A percentile compares a stretch with the other conserved stretches of the same genome.
phyloP scores from a whole-genome alignment of 2,888 invertebrate species.

The Tholera decimalis region DNA sequence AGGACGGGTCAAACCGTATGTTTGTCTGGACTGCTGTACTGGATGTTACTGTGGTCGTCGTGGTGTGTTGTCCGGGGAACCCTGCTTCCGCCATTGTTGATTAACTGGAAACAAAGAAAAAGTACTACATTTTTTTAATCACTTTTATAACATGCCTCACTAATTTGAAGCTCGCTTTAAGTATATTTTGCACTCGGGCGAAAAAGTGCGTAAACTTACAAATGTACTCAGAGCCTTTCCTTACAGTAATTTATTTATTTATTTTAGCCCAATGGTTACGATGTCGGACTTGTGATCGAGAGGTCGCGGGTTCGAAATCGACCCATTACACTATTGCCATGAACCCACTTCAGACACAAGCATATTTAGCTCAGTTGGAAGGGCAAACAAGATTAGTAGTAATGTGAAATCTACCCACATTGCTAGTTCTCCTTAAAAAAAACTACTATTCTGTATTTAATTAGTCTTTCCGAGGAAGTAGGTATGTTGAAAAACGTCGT shows the following conservation, averaged over 20 bases:
- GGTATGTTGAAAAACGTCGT: too few relatives aligned
- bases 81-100: slow-evolving; percentile 91
- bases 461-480: too few relatives aligned
- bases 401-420: too few relatives aligned
- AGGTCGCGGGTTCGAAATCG: too few relatives aligned
- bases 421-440: too few relatives aligned
- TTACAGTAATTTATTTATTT: neutral
- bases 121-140: neutral
- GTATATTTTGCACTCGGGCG: neutral
- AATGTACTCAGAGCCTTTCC: neutral
- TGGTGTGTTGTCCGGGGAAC: slow-evolving; percentile 95
- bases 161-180: neutral
- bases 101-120: slow-evolving; percentile 49
- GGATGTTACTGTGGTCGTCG: slow-evolving; percentile 93
- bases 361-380: too few relatives aligned
- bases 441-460: too few relatives aligned
- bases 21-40: slow-evolving; percentile 94
- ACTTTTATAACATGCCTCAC: neutral
- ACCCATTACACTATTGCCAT: too few relatives aligned
- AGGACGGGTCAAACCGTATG: slow-evolving; percentile 94
- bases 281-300: too few relatives aligned
- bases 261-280: too few relatives aligned
- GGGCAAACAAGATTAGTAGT: too few relatives aligned
- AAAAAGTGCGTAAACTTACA: neutral
- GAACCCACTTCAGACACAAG: too few relatives aligned